These are phyloP conservation scores for Drosophila buzzatii DNA, from an alignment of 2,888 invertebrate species.

Conservation along the genomic window DNA sequence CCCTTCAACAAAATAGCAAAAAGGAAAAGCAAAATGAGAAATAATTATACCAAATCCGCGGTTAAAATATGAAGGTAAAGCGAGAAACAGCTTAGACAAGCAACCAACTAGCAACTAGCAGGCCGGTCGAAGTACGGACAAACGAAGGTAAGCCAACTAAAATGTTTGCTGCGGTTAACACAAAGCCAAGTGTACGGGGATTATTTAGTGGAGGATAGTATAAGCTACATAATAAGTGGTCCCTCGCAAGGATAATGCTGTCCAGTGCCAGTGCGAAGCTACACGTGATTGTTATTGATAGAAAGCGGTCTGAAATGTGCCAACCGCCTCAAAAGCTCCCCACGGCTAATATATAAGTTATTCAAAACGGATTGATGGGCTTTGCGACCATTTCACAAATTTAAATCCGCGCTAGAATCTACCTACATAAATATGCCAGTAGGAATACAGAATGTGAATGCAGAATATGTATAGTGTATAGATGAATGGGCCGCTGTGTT, in stretches of 20 bases:
- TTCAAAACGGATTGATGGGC: conserved; percentile 47
- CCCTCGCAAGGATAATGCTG: conserved; percentile 1
- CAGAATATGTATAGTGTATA: conserved; percentile 1
- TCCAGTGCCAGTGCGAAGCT: neutral
- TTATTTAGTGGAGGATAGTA: conserved; percentile 56
- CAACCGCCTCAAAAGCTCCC: conserved; percentile 28
- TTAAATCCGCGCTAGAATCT: conserved; percentile 27
- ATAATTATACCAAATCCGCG: conserved; percentile 80
- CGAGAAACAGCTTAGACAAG: conserved; percentile 18
- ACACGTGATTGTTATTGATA: conserved; percentile 6
- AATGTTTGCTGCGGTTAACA: conserved; percentile 40
- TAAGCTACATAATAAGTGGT: conserved; percentile 45
- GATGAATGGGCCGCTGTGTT: neutral
- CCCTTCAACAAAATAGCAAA: conserved; percentile 58
- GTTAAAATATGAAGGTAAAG: conserved; percentile 68
- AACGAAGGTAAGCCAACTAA: conserved; percentile 45
- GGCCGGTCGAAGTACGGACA: conserved; percentile 17
- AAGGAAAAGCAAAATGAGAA: conserved; percentile 72
- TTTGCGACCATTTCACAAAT: conserved; percentile 32
- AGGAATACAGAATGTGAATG: conserved; percentile 1
- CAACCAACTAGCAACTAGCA: conserved; percentile 18
- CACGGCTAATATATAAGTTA: conserved; percentile 22
- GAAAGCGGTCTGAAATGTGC: neutral
- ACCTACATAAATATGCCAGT: conserved; percentile 12
- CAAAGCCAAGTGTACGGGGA: conserved; percentile 38